phyloP scores from a whole-genome alignment of 2,888 invertebrate species.

The Helleia helle region DNA sequence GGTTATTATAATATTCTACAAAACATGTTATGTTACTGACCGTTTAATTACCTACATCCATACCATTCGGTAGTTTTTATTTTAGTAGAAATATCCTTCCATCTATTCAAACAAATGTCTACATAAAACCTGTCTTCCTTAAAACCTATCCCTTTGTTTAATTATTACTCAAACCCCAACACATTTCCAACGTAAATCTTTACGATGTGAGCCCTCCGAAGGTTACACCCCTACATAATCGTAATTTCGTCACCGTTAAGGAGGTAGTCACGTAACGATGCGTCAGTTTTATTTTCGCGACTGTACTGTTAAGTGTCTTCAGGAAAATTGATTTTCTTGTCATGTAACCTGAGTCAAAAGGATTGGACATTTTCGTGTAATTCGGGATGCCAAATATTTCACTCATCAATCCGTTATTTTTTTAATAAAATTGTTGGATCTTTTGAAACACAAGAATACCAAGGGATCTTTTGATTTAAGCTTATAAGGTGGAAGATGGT shows the following conservation, averaged over 20 bases:
- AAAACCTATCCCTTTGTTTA: too few species aligned
- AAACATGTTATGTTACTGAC: too few species aligned
- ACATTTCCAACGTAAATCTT: background rate
- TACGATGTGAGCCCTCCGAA: background rate
- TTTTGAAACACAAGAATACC: background rate
- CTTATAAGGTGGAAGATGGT: too few species aligned
- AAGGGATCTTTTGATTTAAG: too few species aligned
- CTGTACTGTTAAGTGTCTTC: background rate
- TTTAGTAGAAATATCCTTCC: too few species aligned
- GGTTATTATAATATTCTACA: too few species aligned
- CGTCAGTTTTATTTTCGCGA: slow-evolving; percentile 41
- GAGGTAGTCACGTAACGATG: slow-evolving; percentile 57
- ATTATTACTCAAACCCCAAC: background rate
- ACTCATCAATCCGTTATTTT: background rate
- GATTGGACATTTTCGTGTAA: background rate
- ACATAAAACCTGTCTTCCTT: too few species aligned
- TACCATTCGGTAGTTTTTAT: too few species aligned
- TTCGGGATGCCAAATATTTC: too few species aligned
- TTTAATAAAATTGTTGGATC: background rate
- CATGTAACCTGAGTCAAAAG: background rate
- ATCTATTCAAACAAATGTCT: too few species aligned
- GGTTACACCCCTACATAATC: slow-evolving; percentile 25
- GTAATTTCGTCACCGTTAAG: slow-evolving; percentile 40
- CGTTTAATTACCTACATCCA: too few species aligned
- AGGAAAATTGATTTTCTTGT: background rate